These are phyloP conservation scores for Dicrurus megarhynchus DNA, from an alignment of 2,113 vertebrate species.

Conservation along the genomic window DNA sequence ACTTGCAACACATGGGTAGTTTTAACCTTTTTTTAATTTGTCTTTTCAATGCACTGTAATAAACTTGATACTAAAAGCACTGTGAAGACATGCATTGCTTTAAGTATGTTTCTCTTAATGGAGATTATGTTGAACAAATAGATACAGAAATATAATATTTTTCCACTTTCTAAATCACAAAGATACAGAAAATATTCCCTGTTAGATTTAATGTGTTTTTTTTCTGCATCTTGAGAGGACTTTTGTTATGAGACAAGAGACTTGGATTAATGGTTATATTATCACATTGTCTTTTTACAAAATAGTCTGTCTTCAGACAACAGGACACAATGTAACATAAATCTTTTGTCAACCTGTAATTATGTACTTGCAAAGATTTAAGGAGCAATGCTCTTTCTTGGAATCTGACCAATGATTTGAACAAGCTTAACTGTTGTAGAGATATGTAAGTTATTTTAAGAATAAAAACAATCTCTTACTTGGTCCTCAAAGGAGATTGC, in stretches of 20 bases:
- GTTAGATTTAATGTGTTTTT: background rate
- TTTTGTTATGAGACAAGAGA: background rate
- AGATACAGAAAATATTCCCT: background rate
- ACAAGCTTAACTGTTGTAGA: background rate
- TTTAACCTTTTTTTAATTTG: background rate
- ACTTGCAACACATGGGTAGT: background rate
- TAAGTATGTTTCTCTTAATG: background rate
- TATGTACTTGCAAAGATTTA: background rate
- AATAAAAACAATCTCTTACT: conserved; percentile 76
- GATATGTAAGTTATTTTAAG: background rate
- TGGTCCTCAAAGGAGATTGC: conserved; percentile 97
- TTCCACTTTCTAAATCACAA: background rate
- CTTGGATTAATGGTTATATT: background rate
- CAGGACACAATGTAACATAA: background rate
- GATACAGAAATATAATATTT: background rate
- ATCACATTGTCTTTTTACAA: background rate
- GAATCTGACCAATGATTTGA: background rate
- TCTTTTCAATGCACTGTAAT: background rate
- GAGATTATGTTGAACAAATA: background rate
- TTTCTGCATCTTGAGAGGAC: background rate
- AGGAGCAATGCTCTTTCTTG: conserved; percentile 22
- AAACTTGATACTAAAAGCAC: background rate
- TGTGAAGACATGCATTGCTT: background rate
- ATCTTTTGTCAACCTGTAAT: background rate
- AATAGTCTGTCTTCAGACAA: background rate